Base-by-base conservation (phyloP, 2,113 vertebrate species). In the Helogale parvula region DNA sequence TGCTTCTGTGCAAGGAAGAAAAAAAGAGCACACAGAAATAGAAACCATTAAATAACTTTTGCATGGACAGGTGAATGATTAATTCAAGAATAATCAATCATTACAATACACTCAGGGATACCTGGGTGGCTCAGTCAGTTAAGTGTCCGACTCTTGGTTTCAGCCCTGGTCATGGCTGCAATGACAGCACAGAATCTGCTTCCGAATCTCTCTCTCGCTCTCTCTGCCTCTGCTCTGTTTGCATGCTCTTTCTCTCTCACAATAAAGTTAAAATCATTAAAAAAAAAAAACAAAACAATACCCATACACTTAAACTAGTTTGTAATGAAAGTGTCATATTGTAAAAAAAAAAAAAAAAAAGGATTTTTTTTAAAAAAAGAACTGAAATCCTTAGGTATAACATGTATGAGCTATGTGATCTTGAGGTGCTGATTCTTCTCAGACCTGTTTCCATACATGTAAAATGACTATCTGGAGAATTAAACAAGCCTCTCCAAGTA, bases 71-170 rank as follows among this genome's bases (percentile, higher is more conserved):
- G 13, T 86, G 86, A 82, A 60, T 69, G 12, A 38, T 50, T 82
- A 90, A 77, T 65, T 94, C 33, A 33, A 68, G 60, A 89, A 88
- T 25, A 96, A 25, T 86, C 8, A 89, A 80, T 92, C 86, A 87
- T 93, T 79, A 90, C 92, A 92, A 69, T 60, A 23, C 21, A 60
- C 57, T 60, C 8, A 9, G 57, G 57, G 21, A 21, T 3, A 3
- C 21, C 57, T 60, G 21, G 57, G 57, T 60, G 57, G 57, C 57
- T 60, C 57, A 60, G 57, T 60, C 57, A 19, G 19, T 60, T 60
- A 23, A 60, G 21, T 23, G 7, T 9, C 57, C 7, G 21, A 60
- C 57, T 60, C 15, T 23, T 21, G 19, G 52, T 54, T 54, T 54
- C 52, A 54, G 57, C 21, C 19, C 57, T 23, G 57, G 57, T 60